Evolutionary conservation across 2,888 invertebrate genomes (phyloP).

Genomic region (Eumacrocentrus americanus): DNA sequence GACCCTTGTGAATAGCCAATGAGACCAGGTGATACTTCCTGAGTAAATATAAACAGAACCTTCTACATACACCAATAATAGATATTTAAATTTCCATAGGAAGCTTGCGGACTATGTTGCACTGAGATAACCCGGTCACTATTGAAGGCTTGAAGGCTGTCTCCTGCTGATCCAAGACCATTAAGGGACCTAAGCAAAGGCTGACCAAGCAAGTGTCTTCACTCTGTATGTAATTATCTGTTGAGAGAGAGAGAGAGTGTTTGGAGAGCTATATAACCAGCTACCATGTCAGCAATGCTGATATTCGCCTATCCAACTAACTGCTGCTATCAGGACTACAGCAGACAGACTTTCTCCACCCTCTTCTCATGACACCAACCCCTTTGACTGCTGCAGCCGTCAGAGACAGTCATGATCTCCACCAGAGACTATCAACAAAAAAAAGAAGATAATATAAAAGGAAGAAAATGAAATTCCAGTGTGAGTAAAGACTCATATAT

Average conservation of each 20-base stretch:
- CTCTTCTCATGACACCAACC: background rate
- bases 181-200: slow-evolving; percentile 60
- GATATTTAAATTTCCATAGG: background rate
- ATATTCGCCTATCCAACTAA: no score
- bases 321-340: slow-evolving; percentile 54
- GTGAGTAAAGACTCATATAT: no score
- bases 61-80: background rate
- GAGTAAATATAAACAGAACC: slow-evolving; percentile 14
- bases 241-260: slow-evolving; percentile 32
- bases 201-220: slow-evolving; percentile 54
- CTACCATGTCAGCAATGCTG: slow-evolving; percentile 58
- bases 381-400: background rate
- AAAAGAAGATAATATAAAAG: no score
- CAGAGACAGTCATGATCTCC: no score
- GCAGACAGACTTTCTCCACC: slow-evolving; percentile 30
- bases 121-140: background rate
- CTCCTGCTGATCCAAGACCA: slow-evolving; percentile 37
- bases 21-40: slow-evolving; percentile 5
- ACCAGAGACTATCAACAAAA: no score
- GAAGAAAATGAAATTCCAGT: no score
- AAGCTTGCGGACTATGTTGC: no score
- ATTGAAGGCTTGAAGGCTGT: slow-evolving; percentile 13
- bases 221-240: slow-evolving; percentile 49
- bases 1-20: slow-evolving; percentile 20
- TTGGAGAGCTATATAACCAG: slow-evolving; percentile 29